Percentiles rank a stretch among this genome's conserved stretches.
These are phyloP conservation scores for Todiramphus chloris DNA, from an alignment of 2,113 vertebrate species.

Conservation along the genomic window DNA sequence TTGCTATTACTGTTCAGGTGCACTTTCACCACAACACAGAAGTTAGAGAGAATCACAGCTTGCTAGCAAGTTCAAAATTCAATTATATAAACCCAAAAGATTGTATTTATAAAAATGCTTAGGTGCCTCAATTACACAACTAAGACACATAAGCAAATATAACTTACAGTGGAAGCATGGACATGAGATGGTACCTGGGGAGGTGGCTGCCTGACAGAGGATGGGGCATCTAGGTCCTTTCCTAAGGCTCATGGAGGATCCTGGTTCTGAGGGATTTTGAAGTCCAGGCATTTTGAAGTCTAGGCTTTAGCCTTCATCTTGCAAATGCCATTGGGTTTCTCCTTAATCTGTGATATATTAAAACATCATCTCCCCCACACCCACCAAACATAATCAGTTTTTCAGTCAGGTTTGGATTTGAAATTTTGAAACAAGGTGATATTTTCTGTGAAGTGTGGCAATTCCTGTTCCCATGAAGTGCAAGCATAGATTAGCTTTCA, in stretches of 20 bases:
- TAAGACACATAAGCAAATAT: background rate
- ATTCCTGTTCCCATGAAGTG: background rate
- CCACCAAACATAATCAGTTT: background rate
- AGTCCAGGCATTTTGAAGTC: background rate
- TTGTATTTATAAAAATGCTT: background rate
- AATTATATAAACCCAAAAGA: background rate
- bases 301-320: background rate
- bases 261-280: background rate
- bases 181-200: background rate
- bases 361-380: background rate
- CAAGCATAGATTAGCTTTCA: background rate
- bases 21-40: background rate
- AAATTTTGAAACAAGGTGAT: background rate
- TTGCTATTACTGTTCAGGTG: background rate
- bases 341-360: rapidly evolving
- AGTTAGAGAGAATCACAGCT: background rate
- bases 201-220: background rate
- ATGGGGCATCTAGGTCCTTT: background rate
- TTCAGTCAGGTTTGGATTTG: background rate
- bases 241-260: background rate
- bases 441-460: background rate
- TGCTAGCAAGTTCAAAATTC: background rate
- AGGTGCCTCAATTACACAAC: background rate
- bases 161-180: background rate
- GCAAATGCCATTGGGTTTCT: background rate